Evolutionary conservation across 1,140 invertebrate species (phyloP).

Genomic region (Drosophila sucinea): DNA sequence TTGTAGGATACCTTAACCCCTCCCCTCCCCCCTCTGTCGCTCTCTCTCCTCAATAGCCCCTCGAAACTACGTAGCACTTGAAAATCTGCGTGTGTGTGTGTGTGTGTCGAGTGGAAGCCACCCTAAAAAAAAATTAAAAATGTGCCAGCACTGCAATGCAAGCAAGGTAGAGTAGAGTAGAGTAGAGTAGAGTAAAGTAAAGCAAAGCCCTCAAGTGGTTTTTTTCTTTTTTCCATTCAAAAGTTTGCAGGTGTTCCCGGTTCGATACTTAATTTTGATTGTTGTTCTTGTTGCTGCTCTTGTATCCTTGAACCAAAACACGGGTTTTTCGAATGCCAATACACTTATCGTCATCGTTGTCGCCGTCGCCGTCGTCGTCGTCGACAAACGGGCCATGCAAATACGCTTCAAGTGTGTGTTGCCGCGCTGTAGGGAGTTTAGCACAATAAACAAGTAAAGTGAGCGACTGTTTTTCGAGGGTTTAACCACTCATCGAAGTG

Average conservation of each 20-base stretch:
- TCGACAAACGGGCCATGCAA: constrained; percentile 71
- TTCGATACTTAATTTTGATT: constrained; percentile 51
- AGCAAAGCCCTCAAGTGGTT: constrained; percentile 74
- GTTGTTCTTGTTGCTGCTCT: constrained; percentile 39
- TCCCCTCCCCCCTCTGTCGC: background rate
- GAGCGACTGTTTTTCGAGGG: constrained; percentile 51
- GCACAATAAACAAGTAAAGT: constrained; percentile 62
- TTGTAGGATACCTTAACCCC: constrained; percentile 35
- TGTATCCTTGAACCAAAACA: constrained; percentile 73
- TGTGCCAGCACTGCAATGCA: background rate
- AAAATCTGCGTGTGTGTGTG: constrained; percentile 53
- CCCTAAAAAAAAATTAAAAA: constrained; percentile 45
- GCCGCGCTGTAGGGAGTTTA: constrained; percentile 63
- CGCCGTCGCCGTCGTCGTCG: background rate
- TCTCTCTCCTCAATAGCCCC: background rate
- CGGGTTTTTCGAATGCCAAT: constrained; percentile 67
- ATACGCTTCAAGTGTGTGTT: constrained; percentile 62
- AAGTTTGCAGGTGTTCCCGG: constrained; percentile 75
- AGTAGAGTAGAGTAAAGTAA: constrained; percentile 8
- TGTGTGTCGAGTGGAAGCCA: constrained; percentile 54
- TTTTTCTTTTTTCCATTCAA: constrained; percentile 55
- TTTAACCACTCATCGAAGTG: constrained; percentile 8
- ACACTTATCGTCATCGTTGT: constrained; percentile 59
- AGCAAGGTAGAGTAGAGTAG: background rate
- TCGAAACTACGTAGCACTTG: constrained; percentile 63